A percentile compares a stretch with the other conserved stretches of the same genome.
phyloP scores from a whole-genome alignment of 2,113 vertebrate genomes.

The Andinoacara biseriatus region DNA sequence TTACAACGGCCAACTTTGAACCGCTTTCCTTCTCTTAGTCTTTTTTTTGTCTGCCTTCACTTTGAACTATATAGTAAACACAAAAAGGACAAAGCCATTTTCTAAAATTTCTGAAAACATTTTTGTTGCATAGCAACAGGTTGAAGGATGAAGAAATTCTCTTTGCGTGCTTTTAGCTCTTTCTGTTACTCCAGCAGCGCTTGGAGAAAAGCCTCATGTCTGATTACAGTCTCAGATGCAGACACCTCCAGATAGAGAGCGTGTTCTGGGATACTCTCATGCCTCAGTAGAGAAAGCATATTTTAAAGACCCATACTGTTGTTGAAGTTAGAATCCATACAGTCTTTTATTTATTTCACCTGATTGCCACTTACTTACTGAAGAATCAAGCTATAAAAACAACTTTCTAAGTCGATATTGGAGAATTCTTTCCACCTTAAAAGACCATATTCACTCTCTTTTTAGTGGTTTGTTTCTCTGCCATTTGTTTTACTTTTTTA shows the following conservation, averaged over 20 bases:
- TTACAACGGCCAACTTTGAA: not conserved
- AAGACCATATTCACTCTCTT: not conserved
- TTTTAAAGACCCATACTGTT: not conserved
- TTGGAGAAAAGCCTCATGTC: not conserved
- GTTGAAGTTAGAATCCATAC: not conserved
- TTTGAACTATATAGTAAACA: constrained; percentile 28
- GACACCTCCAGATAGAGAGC: not conserved
- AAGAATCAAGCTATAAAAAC: not conserved
- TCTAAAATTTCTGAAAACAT: constrained; percentile 39
- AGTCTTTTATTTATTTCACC: not conserved
- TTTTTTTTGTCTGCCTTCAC: not conserved
- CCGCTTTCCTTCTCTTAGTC: not conserved
- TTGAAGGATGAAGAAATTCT: constrained; percentile 7
- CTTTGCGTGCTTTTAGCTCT: not conserved
- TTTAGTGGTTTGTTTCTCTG: not conserved
- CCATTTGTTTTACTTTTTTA: not conserved
- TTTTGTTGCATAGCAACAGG: constrained; percentile 65
- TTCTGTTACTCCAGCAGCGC: not conserved
- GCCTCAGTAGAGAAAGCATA: not conserved
- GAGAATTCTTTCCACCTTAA: not conserved
- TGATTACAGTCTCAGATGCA: not conserved
- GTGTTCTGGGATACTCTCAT: not conserved
- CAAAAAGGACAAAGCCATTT: constrained; percentile 14
- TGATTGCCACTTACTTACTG: not conserved
- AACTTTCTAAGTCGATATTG: not conserved